Base-by-base conservation (phyloP, 2,113 vertebrate species). In the Synodontis membranacea region DNA sequence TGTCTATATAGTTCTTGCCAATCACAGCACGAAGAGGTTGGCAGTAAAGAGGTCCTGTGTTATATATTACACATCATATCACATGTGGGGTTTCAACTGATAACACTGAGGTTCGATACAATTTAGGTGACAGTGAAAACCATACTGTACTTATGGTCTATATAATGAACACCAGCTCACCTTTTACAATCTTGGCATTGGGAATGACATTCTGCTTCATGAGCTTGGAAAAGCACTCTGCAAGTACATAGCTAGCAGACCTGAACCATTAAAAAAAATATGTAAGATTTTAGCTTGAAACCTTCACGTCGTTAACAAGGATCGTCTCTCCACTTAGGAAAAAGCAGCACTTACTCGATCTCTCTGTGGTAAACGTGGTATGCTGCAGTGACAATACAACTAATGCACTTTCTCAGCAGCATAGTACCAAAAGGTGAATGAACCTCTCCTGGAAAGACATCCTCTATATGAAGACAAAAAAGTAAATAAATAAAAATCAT, bases 131-230 rank as follows among this genome's bases (percentile, higher is more conserved):
- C 5, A 42, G 19, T 42, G 15, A 28, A 50, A 46, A 21, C 39
- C 54, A 72, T 15, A 68, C n/a, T 12, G 15, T 28, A 8, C 34
- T 34, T 68, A 60, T 28, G 17, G 17, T 9, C 23, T 82, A 28
- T 34, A 85, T 50, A 78, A 74, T 68, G 5, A 70, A 23, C 78
- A 28, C 84, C 15, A 12, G 3, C 34, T 84, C 84, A 98, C 97
- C 97, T 94, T 95, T 97, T 17, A 97, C 91, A 28, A 12, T 78
- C 89, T 92, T 95, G 44, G 95, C 96, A 68, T 95, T 87, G 0
- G 97, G 97, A 58, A 92, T 91, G 76, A 98, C 91, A 52, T 98
- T 95, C 66, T 95, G 93, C 0, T 68, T 89, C 96, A 99, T 94
- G 86, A 98, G 89, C 89, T 93, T 94, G 50, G 89, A 93, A 87